Evolutionary conservation across 2,797 vertebrate species (phyloP).

Genomic region (Tauraco hartlaubi): DNA sequence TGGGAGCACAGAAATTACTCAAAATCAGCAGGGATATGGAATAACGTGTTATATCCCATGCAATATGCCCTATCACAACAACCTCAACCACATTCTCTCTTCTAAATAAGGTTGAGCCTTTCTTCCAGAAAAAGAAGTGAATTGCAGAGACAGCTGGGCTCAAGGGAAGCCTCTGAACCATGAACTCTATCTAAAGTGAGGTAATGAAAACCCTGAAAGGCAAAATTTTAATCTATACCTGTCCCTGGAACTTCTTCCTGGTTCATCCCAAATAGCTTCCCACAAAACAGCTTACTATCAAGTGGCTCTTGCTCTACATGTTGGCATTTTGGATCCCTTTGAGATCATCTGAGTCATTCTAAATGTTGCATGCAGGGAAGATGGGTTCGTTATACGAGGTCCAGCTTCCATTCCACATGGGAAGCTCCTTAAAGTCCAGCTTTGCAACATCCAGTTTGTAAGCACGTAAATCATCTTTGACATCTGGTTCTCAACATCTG

Average conservation of each 20-base stretch:
- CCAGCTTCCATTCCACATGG: not conserved
- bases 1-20: not conserved
- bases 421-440: not conserved
- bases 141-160: not conserved
- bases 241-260: not conserved
- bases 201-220: not conserved
- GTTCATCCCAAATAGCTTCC: not conserved
- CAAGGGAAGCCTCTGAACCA: not conserved
- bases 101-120: not conserved
- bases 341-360: not conserved
- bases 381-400: accelerated
- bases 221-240: not conserved
- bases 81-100: not conserved
- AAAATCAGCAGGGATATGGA: not conserved
- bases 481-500: not conserved
- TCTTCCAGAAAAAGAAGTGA: not conserved
- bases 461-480: not conserved
- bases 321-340: not conserved
- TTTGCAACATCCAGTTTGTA: not conserved
- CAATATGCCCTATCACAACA: not conserved
- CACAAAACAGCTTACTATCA: not conserved
- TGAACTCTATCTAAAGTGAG: not conserved
- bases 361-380: not conserved
- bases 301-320: not conserved
- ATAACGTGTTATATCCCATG: not conserved